A percentile compares a stretch with the other conserved stretches of the same genome.
These are phyloP conservation scores for Leptocoma aspasia DNA, from an alignment of 2,113 vertebrate species.

Conservation along the genomic window DNA sequence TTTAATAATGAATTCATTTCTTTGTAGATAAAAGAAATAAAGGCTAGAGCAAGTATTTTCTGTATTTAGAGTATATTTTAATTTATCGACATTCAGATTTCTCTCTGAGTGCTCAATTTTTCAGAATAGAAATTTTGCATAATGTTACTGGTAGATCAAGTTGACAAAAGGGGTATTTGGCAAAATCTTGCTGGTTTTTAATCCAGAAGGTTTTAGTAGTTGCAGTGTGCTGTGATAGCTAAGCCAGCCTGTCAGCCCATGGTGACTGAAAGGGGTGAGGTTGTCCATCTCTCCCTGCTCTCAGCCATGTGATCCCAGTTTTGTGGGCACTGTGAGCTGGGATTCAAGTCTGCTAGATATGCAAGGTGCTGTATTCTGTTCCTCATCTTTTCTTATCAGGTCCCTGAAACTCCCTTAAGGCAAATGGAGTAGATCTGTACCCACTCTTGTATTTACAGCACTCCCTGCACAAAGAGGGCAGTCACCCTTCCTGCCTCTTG, in stretches of 20 bases:
- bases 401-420: not conserved
- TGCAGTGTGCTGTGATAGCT: not conserved
- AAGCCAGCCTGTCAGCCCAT: not conserved
- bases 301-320: not conserved
- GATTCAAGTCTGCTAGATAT: not conserved
- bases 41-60: not conserved
- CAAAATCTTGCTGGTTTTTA: not conserved
- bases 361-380: not conserved
- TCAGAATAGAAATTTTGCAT: not conserved
- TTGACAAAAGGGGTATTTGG: not conserved
- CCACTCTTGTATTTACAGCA: not conserved
- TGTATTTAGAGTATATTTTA: not conserved
- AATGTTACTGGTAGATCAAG: not conserved
- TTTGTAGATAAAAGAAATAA: not conserved
- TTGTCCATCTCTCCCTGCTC: not conserved
- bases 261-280: not conserved
- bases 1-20: not conserved
- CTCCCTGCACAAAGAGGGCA: not conserved
- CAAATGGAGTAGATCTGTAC: not conserved
- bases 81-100: not conserved
- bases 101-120: not conserved
- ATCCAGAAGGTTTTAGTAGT: not conserved
- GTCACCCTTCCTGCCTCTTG: not conserved
- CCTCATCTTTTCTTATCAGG: not conserved
- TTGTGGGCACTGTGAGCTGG: not conserved